Conservation (phyloP, 1,140 invertebrate species). For the Drosophila biarmipes region DNA sequence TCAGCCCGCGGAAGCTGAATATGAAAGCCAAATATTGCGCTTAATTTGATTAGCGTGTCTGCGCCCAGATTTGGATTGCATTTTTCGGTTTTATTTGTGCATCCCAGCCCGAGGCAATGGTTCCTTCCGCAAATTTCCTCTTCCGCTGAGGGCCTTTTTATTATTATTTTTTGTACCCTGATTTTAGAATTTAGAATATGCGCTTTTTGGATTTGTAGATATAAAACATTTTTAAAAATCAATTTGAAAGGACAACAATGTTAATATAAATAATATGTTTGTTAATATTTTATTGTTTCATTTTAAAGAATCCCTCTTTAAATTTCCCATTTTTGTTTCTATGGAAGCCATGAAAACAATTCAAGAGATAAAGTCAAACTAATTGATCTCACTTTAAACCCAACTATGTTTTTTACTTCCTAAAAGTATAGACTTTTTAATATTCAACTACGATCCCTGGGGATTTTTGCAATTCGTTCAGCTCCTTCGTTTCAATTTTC, state of each 20-base stretch:
- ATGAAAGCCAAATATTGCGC: constrained; percentile 77
- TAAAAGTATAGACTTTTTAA: background rate
- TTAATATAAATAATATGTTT: too few species aligned
- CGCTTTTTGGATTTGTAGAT: background rate
- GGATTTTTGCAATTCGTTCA: background rate
- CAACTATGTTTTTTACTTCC: background rate
- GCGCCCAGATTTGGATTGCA: constrained; percentile 36
- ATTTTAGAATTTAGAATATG: background rate
- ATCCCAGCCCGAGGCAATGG: constrained; percentile 13
- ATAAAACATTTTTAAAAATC: too few species aligned
- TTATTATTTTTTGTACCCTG: constrained; percentile 13
- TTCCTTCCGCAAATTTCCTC: constrained; percentile 19
- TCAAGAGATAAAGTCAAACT: too few species aligned
- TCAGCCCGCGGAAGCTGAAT: constrained; percentile 17
- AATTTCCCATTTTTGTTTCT: too few species aligned
- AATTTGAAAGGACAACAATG: background rate
- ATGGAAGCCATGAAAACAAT: too few species aligned
- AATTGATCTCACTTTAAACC: too few species aligned
- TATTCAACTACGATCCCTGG: constrained; percentile 1
- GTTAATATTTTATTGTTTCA: too few species aligned
- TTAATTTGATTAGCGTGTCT: constrained; percentile 76
- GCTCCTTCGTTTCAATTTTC: constrained; percentile 6
- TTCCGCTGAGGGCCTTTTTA: background rate
- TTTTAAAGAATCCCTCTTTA: too few species aligned
- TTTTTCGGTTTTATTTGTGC: constrained; percentile 50